Evolutionary conservation across 1,140 invertebrate genomes (phyloP).

Genomic region (Drosophila lacteicornis): DNA sequence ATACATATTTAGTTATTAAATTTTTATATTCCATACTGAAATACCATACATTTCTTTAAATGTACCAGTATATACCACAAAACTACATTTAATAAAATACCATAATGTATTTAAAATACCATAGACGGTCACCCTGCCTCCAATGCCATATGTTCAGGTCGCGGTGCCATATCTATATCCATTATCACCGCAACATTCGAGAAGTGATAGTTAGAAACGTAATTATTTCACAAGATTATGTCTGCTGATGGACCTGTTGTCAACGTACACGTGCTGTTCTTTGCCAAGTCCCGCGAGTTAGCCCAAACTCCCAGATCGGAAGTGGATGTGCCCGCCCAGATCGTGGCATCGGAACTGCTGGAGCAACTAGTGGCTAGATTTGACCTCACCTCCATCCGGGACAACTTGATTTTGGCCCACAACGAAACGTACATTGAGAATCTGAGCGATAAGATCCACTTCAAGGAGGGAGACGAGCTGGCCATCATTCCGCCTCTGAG

Average conservation of each 20-base stretch:
- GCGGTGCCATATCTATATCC: background rate
- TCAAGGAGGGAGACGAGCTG: slow-evolving; percentile 90
- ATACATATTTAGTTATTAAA: too few species aligned
- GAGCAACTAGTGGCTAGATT: slow-evolving; percentile 86
- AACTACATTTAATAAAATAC: too few species aligned
- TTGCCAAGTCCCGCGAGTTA: slow-evolving; percentile 94
- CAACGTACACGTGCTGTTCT: slow-evolving; percentile 91
- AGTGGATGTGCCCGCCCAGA: slow-evolving; percentile 86
- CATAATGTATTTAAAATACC: too few species aligned
- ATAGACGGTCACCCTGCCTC: background rate
- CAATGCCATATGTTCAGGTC: slow-evolving; percentile 1
- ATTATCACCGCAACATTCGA: background rate
- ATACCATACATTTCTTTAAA: too few species aligned
- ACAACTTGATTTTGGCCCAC: slow-evolving; percentile 91
- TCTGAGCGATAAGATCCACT: slow-evolving; percentile 85
- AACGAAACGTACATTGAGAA: slow-evolving; percentile 91
- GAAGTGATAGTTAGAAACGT: background rate
- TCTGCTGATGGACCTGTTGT: slow-evolving; percentile 55
- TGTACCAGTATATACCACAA: too few species aligned
- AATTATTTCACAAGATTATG: slow-evolving; percentile 32
- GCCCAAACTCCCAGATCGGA: slow-evolving; percentile 87
- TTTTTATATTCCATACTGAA: too few species aligned
- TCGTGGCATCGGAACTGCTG: slow-evolving; percentile 86
- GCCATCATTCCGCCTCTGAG: slow-evolving; percentile 95
- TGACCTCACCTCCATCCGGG: slow-evolving; percentile 88